Evolutionary conservation across 2,888 invertebrate genomes (phyloP), one percentile per base, ranked within the genome.

Genomic region (Dastarcus helophoroides): DNA sequence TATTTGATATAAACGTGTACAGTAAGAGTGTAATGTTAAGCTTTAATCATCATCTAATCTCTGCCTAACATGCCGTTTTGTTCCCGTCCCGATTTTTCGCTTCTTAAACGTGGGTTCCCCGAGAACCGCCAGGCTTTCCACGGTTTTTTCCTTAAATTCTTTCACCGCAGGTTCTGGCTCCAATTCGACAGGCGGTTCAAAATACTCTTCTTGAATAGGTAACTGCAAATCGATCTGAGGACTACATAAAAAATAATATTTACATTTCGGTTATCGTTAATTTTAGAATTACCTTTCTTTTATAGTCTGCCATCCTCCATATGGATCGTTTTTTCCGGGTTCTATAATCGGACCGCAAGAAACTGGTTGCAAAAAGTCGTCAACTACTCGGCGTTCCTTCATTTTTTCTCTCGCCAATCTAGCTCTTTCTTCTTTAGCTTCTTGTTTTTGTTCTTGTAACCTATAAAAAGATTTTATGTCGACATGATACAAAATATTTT

Each of bases 241-340:
- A 9, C 31, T 29, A 14, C n/a, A 17, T 17, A 7, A 17, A 6
- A 17, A n/a, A 17, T 17, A n/a, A 17, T 17, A n/a, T 7, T 17
- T n/a, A 17, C n/a, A n/a, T 7, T n/a, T 7, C 19, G 19, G 19
- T n/a, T 17, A 17, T 17, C n/a, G n/a, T n/a, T n/a, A 17, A 7
- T 17, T 17, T 17, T n/a, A 17, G 6, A 6, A 10, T 9, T 22
- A 35, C 35, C 14, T 27, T 16, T 35, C 45, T 36, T 70, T 66
- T 4, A 85, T 72, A 4, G 73, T 67, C 46, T 73, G 69, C 85
- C 85, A 86, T n/a, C 71, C 63, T 4, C 85, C 85, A 48, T 81
- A 84, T 1, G 82, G 79, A 39, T 75, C 71, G 1, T 65, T 67
- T 35, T 67, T 69, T 14, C 69, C 68, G 1, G 73, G 69, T 2